Evolutionary conservation across 1,140 invertebrate genomes (phyloP), one percentile per base, ranked within the genome.

Genomic region (Apis dorsata): DNA sequence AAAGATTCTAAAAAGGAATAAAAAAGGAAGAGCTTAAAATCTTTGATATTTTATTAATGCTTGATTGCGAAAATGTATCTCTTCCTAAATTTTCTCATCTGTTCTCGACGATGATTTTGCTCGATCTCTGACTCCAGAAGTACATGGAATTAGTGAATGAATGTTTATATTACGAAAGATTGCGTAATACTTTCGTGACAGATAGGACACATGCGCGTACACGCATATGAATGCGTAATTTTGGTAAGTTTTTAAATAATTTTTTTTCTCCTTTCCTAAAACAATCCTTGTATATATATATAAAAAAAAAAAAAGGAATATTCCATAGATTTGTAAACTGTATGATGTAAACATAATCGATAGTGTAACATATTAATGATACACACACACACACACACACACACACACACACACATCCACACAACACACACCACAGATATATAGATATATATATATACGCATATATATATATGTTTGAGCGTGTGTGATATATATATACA

Each of bases 291-390:
- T 93, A 93, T 87, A 94, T 93, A 94, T 81, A 90, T 15, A 34
- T 34, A 5, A 49, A 15, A 19, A n/a, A 60, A 60, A 62, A 34
- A 91, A 90, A 85, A 79, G 63, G 90, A 91, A 90, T 92, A 92
- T 90, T 91, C 90, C 89, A 90, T 93, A 93, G 90, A 87, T 90
- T 91, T 89, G 83, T 93, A 93, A 91, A 83, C 68, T 28, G 55
- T 92, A 90, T 90, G 91, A 89, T 91, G 89, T 92, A 91, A 91
- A 92, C 91, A 92, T 91, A 92, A 92, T 92, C 91, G 89, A 91
- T 91, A 92, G 85, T 93, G 93, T 93, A 93, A 91, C 88, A 93
- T 93, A 93, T 88, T 72, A 89, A 91, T 93, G 90, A 93, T 83
- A 88, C 34, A 7, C 0, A 44, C 34, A 44, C 34, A 44, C 34